phyloP scores from a whole-genome alignment of 37 sponge, comb jelly and placozoan genomes.

The Oscarella lobularis region DNA sequence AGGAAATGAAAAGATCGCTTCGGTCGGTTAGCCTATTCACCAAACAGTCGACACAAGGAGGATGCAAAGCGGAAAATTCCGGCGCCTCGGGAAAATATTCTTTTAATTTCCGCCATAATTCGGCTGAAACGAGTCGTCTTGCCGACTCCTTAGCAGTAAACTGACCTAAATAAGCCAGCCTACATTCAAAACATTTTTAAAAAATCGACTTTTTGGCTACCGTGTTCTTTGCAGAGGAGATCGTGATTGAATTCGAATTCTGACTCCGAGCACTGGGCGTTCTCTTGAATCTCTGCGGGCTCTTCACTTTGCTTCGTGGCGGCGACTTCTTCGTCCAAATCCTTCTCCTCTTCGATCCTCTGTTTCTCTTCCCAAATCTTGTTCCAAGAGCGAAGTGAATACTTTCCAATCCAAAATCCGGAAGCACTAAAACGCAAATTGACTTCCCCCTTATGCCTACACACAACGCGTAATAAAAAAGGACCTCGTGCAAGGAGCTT shows the following conservation, averaged over 20 bases:
- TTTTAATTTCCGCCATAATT: background rate
- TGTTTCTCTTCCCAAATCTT: background rate
- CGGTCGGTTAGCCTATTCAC: background rate
- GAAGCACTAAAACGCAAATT: slow-evolving; percentile 9
- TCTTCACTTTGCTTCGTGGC: background rate
- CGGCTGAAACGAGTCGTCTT: background rate
- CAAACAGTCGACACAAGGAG: background rate
- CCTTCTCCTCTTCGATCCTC: background rate
- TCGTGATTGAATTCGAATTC: background rate
- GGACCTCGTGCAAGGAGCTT: too few relatives aligned
- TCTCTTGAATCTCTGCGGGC: background rate
- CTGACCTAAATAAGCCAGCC: too few relatives aligned
- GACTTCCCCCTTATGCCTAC: background rate
- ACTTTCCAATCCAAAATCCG: slow-evolving; percentile 38
- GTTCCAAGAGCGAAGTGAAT: slow-evolving; percentile 17
- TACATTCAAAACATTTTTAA: too few relatives aligned
- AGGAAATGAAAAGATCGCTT: too few relatives aligned
- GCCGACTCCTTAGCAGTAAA: background rate
- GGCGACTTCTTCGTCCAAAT: background rate
- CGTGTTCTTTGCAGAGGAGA: background rate
- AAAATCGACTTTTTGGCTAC: too few relatives aligned
- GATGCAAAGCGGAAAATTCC: background rate
- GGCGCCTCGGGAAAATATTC: background rate
- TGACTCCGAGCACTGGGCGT: background rate
- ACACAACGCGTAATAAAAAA: too few relatives aligned